Conservation (phyloP, 2,888 invertebrate species). For the Lissonota sp. region DNA sequence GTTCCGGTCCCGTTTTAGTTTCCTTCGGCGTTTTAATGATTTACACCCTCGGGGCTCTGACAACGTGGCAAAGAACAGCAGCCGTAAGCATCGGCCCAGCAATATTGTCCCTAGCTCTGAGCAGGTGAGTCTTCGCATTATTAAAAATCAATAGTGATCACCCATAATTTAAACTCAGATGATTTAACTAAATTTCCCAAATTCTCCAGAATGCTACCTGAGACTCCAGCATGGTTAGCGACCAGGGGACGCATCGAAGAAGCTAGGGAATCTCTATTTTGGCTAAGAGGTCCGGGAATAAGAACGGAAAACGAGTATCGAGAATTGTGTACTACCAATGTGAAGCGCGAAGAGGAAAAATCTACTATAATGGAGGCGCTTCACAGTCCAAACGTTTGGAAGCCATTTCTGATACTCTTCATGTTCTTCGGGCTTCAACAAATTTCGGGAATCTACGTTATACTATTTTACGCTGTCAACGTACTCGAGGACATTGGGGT, state of each 20-base stretch:
- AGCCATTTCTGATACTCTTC: constrained; percentile 88
- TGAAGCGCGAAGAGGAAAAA: constrained; percentile 67
- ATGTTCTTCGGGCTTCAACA: constrained; percentile 89
- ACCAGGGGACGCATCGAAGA: constrained; percentile 87
- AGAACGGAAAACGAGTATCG: constrained; percentile 88
- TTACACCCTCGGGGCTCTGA: constrained; percentile 88
- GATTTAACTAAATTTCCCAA: too few relatives aligned
- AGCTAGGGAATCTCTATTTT: constrained; percentile 87
- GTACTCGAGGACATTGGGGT: constrained; percentile 89
- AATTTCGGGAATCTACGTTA: constrained; percentile 90
- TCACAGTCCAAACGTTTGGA: constrained; percentile 86
- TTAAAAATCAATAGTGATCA: constrained; percentile 71
- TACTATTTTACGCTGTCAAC: constrained; percentile 89
- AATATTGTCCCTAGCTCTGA: constrained; percentile 77
- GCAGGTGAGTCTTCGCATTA: constrained; percentile 70
- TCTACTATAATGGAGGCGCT: constrained; percentile 74
- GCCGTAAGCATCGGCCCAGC: constrained; percentile 86
- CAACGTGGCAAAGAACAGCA: constrained; percentile 88
- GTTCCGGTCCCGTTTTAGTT: constrained; percentile 89
- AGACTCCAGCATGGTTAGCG: constrained; percentile 89
- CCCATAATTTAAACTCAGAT: too few relatives aligned
- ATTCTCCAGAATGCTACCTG: constrained; percentile 87
- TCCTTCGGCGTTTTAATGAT: constrained; percentile 90
- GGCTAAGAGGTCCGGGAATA: constrained; percentile 88
- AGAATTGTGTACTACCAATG: constrained; percentile 85